Conservation (phyloP, 2,888 invertebrate species). For the Drosophila pseudotalamancana region DNA sequence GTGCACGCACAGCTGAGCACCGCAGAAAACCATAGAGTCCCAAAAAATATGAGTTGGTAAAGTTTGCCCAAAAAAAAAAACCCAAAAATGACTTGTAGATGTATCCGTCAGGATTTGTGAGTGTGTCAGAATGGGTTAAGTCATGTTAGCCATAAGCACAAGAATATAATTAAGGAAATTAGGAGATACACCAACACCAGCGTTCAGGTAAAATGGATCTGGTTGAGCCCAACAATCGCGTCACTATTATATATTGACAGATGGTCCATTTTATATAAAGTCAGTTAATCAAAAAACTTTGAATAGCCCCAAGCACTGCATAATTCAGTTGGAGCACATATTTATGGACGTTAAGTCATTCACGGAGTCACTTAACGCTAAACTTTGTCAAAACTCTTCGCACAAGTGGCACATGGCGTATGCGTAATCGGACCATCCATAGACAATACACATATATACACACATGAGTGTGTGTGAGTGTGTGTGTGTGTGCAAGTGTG, state of each 20-base stretch:
- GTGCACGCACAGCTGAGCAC: slow-evolving; percentile 51
- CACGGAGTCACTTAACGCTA: slow-evolving; percentile 42
- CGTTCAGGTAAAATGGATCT: slow-evolving; percentile 30
- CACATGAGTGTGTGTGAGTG: neutral
- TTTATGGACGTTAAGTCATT: slow-evolving; percentile 31
- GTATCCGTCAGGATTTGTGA: slow-evolving; percentile 26
- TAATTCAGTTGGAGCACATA: slow-evolving; percentile 37
- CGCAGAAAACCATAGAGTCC: slow-evolving; percentile 13
- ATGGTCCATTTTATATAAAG: neutral
- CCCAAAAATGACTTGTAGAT: slow-evolving; percentile 58
- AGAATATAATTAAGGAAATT: neutral
- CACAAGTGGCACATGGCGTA: slow-evolving; percentile 49
- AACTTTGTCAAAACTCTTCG: slow-evolving; percentile 36
- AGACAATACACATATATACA: neutral
- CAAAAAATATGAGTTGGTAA: slow-evolving; percentile 25
- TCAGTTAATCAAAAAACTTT: slow-evolving; percentile 31
- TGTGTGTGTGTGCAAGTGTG: neutral
- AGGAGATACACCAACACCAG: too few relatives aligned
- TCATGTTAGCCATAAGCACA: slow-evolving; percentile 7
- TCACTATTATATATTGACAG: neutral
- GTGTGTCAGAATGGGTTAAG: slow-evolving; percentile 54
- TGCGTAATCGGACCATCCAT: slow-evolving; percentile 45
- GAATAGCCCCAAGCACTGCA: neutral
- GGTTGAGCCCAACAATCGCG: too few relatives aligned
- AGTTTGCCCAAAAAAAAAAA: slow-evolving; percentile 34